Evolutionary conservation across 2,113 vertebrate genomes (phyloP), one percentile per base, ranked within the genome.

Genomic region (Hiodon alosoides): DNA sequence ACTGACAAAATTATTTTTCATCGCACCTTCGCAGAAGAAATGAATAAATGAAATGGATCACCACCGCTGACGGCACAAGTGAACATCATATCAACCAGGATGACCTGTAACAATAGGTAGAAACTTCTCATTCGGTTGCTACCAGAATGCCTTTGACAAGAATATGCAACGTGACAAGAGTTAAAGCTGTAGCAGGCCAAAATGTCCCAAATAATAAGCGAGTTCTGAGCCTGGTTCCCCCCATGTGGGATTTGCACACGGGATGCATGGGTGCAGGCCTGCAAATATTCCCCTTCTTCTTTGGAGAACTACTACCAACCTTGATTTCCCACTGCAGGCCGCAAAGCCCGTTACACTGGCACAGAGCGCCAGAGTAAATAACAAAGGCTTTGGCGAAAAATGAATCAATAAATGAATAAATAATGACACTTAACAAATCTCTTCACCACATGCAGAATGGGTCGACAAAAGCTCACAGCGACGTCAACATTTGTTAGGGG

Each of bases 1-100:
- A 89, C 67, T 88, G 87, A 90, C 89, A 87, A 89, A 90, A 85
- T 79, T 79, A 76, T 85, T 86, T 82, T 81, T 78, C 78, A 48
- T 77, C 82, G 81, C 77, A 0, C 81, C 74, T 76, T 73, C 61
- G 81, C 82, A 80, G 72, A 86, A 86, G 80, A 79, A 65, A 90
- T 86, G 72, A 74, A 72, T 73, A 84, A 88, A 84, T 46, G 65
- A 88, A 81, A 80, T 85, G 69, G 66, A 72, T 65, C 80, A 79
- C 84, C 64, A 76, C 74, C 81, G 80, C 85, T 79, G 81, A 85
- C 60, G 72, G 73, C 54, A 16, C 57, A 66, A 75, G 75, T 75
- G 70, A 74, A 47, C 67, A 67, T 73, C 71, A 72, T 53, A 57
- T 50, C 67, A 68, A 62, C 47, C 10, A 62, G 73, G 68, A 81